These are phyloP conservation scores for Tuta absoluta DNA, from an alignment of 2,888 invertebrate genomes.

Conservation along the genomic window DNA sequence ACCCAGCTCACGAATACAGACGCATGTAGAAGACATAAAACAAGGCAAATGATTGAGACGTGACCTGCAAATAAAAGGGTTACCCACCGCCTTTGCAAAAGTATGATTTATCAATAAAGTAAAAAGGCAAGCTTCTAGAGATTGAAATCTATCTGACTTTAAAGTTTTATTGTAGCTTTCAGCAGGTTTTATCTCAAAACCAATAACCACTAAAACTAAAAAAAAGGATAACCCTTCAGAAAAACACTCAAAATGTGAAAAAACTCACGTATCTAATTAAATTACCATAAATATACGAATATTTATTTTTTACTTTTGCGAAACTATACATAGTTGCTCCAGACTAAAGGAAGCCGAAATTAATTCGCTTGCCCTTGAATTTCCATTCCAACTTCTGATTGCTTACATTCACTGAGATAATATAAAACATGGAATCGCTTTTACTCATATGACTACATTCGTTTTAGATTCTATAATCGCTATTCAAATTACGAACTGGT, in stretches of 20 bases:
- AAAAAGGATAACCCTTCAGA: too few species aligned
- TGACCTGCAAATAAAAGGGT: constrained; percentile 43
- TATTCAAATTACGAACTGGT: neutral
- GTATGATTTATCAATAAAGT: neutral
- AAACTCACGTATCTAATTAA: too few species aligned
- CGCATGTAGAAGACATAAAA: constrained; percentile 47
- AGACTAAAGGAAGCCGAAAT: neutral
- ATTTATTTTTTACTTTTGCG: too few species aligned
- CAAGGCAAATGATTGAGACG: constrained; percentile 48
- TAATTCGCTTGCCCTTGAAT: constrained; percentile 10
- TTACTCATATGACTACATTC: neutral
- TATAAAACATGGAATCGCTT: neutral
- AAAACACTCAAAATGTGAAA: too few species aligned
- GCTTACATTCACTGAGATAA: neutral
- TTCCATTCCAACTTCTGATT: neutral
- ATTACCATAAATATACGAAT: too few species aligned
- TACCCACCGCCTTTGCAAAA: neutral
- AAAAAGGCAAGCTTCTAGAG: too few species aligned
- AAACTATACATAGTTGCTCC: neutral
- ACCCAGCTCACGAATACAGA: constrained; percentile 46
- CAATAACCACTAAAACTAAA: too few species aligned
- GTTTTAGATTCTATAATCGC: neutral
- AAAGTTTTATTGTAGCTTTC: too few species aligned
- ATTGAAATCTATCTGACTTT: too few species aligned
- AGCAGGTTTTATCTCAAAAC: too few species aligned